Base-by-base conservation (phyloP, 1,140 invertebrate genomes). In the Diabrotica undecimpunctata region DNA sequence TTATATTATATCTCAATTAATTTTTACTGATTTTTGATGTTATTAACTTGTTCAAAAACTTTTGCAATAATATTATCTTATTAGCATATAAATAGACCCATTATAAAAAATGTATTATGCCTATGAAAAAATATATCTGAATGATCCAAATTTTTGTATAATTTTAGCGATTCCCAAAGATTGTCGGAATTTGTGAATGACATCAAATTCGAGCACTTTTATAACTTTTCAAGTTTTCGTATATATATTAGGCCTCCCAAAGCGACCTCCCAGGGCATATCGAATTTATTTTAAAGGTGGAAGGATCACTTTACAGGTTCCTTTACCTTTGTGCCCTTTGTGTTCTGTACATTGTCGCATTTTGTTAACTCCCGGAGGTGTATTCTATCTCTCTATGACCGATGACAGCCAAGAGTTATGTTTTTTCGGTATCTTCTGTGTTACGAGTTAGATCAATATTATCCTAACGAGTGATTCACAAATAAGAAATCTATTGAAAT, bases 341-440 rank as follows among this genome's bases (percentile, higher is more conserved):
- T 57, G 36, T 13, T 5, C 13, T 55, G 14, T 10, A 13, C 54
- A 55, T 55, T 55, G 25, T 57, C 55, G 37, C 25, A 6, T 25
- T 57, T 57, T 57, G 55, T 57, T n/a, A 57, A 57, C n/a, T 57
- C 55, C 55, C 55, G 37, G 36, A 57, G 55, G 55, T 57, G 55
- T 57, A 57, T 57, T 57, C 55, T 57, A 57, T 37, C 55, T 38
- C 37, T 57, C 35, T 57, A 46, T 57, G 55, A 37, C 55, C 37
- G 55, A 25, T 57, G 55, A 57, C 55, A 57, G 55, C 35, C 38
- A 57, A 38, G 36, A 57, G 35, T 12, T n/a, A 57, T 57, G 25
- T 37, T 46, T 46, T 46, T 57, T 36, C 55, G 55, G 55, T 13
- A 9, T 13, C 37, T 38, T 37, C n/a, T n/a, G 25, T 12, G n/a